Evolutionary conservation across 2,888 invertebrate species (phyloP).

Genomic region (Cheilosia soror): DNA sequence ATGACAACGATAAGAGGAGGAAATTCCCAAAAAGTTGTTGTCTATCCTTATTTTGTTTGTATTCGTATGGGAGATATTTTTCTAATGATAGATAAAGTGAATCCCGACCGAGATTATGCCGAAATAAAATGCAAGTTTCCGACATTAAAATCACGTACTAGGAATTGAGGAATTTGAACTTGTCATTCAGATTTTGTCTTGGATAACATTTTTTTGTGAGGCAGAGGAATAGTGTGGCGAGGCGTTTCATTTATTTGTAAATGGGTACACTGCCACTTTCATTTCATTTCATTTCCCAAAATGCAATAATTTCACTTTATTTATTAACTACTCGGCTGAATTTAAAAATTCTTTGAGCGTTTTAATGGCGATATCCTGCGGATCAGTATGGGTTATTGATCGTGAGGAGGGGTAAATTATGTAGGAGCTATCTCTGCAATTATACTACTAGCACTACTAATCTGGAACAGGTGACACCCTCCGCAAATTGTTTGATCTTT

Average conservation of each 20-base stretch:
- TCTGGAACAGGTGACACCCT: too few relatives aligned
- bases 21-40: constrained; percentile 13
- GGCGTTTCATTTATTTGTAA: not conserved
- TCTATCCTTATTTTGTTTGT: not conserved
- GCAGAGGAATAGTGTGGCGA: not conserved
- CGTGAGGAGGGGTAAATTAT: too few relatives aligned
- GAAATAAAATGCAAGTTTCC: constrained; percentile 8
- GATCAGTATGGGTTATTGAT: too few relatives aligned
- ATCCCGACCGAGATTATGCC: not conserved
- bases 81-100: not conserved
- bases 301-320: too few relatives aligned
- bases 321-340: too few relatives aligned
- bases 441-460: too few relatives aligned
- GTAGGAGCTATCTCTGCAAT: too few relatives aligned
- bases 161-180: constrained; percentile 10
- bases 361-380: too few relatives aligned
- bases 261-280: not conserved
- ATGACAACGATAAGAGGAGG: not conserved
- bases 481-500: too few relatives aligned
- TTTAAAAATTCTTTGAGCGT: too few relatives aligned
- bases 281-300: too few relatives aligned
- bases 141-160: constrained; percentile 8
- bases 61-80: not conserved
- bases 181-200: not conserved
- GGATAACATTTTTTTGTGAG: not conserved